Base-by-base conservation (phyloP, 2,888 invertebrate species). In the Lacanobia oleracea region DNA sequence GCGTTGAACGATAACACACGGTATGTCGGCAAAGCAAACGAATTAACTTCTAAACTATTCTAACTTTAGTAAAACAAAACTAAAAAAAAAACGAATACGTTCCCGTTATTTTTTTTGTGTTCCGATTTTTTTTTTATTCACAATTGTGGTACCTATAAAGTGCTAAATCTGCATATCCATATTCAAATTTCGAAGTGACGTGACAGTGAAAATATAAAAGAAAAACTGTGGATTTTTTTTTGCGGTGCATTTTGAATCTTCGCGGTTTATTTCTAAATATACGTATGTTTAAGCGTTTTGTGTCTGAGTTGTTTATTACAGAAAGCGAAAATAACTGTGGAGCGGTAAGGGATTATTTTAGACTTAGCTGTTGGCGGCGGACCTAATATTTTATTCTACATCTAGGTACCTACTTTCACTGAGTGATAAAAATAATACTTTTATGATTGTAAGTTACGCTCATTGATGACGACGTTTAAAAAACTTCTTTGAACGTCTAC, bases 341-440 rank as follows among this genome's bases (percentile, higher is more conserved):
- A 91, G 93, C 87, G 93, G 94, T 92, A 93, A 93, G 93, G 89
- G 89, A 90, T 89, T 93, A 93, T 93, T 94, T 94, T 92, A 90
- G 92, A 88, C 88, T 76, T 85, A 89, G 90, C 88, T 86, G 89
- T 88, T 88, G 88, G 85, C 85, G 85, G 81, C 82, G 85, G 81
- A 86, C 81, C 88, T 88, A 84, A 87, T 87, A 87, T 88, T 88
- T 86, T 86, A 81, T 83, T 82, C 73, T 82, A 67, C 69, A 76
- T 69, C 66, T 78, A 68, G 77, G 81, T 79, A 72, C n/a, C n/a
- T n/a, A n/a, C 80, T 85, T 82, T 70, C 74, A 75, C 59, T 72
- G 23, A 33, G 51, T 48, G 63, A 67, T 74, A 72, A 72, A 72
- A 53, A 63, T 16, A 43, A 43, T 68, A 54, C 62, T 71, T 27